phyloP scores from a whole-genome alignment of 2,113 vertebrate genomes.

The Platanista minor region DNA sequence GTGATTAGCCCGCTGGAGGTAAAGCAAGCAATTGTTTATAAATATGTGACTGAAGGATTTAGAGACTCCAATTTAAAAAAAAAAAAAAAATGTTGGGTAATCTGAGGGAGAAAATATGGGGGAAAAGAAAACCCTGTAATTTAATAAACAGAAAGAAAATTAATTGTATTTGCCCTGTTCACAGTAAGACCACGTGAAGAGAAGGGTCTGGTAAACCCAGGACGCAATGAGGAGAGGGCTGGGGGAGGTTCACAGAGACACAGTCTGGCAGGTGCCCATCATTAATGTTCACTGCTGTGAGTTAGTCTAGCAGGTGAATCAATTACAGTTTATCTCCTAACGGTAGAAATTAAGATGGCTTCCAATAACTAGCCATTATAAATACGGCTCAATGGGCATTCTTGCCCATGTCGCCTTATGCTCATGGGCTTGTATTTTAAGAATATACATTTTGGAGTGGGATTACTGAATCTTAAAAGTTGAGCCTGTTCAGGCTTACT shows the following conservation, averaged over 20 bases:
- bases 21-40: neutral
- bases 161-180: neutral
- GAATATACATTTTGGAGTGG: neutral
- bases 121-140: neutral
- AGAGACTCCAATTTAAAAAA: neutral
- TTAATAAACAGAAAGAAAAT: neutral
- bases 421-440: neutral
- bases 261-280: neutral
- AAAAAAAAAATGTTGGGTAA: neutral
- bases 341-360: neutral
- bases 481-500: neutral
- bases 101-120: neutral
- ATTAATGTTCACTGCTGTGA: neutral
- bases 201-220: neutral
- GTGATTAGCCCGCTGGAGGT: neutral
- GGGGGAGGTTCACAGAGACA: neutral
- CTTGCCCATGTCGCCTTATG: neutral
- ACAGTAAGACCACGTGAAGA: neutral
- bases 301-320: neutral
- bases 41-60: neutral
- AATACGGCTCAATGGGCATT: neutral
- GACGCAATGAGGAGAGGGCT: neutral
- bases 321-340: neutral
- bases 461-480: neutral
- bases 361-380: neutral